Conservation (phyloP, 2,113 vertebrate genomes). For the Ibidorhyncha struthersii region DNA sequence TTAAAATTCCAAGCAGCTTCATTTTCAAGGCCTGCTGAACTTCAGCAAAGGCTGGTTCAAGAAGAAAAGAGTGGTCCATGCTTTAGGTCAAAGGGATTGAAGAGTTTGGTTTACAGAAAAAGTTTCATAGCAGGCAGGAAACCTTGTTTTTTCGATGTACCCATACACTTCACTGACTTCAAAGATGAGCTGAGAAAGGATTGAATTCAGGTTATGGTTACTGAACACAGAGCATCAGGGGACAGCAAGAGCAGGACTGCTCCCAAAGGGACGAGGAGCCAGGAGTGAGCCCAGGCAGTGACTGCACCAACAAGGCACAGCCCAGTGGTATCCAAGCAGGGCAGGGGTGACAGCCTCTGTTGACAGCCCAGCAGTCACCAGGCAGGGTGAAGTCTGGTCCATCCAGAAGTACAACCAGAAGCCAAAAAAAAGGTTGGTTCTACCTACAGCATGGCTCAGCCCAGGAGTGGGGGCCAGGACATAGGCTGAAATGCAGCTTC, state of each 20-base stretch:
- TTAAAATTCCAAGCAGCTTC: background rate
- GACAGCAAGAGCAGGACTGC: background rate
- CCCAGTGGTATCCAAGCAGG: rapidly evolving
- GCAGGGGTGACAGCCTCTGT: background rate
- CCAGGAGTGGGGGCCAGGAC: background rate
- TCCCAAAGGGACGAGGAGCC: background rate
- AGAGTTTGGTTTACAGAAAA: background rate
- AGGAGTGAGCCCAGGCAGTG: background rate
- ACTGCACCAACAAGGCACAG: background rate
- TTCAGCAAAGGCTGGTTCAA: background rate
- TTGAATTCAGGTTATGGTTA: background rate
- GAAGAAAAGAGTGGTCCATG: background rate
- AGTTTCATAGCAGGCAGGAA: background rate
- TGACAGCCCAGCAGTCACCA: background rate
- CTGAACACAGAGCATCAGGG: background rate
- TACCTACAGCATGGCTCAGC: background rate
- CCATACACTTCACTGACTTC: background rate
- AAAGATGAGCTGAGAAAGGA: background rate
- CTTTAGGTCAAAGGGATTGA: background rate
- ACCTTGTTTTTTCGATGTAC: background rate
- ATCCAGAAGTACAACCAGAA: background rate
- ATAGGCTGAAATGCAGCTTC: background rate
- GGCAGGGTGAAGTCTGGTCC: background rate
- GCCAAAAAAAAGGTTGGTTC: background rate
- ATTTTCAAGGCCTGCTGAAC: background rate